These are phyloP conservation scores for Eurois occulta DNA, from an alignment of 2,888 invertebrate genomes.

Conservation along the genomic window DNA sequence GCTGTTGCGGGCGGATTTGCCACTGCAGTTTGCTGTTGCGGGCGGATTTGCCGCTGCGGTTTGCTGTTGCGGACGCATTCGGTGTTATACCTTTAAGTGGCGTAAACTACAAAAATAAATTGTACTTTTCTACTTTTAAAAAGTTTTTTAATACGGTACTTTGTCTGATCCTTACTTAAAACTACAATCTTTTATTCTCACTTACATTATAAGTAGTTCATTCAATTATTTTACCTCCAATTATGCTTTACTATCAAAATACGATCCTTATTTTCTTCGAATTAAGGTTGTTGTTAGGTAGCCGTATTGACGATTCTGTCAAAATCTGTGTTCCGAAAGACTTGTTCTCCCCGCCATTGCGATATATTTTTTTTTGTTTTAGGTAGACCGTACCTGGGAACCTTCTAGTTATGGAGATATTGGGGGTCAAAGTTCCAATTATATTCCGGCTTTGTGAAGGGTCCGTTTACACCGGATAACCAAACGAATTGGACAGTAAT, in stretches of 20 bases:
- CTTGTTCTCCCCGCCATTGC: too few relatives aligned
- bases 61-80: background rate
- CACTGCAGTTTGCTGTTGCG: background rate
- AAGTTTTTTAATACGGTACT: background rate
- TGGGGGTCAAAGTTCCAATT: too few relatives aligned
- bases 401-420: too few relatives aligned
- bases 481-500: too few relatives aligned
- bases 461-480: too few relatives aligned
- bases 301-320: too few relatives aligned
- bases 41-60: background rate
- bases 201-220: background rate
- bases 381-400: too few relatives aligned
- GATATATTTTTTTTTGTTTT: too few relatives aligned
- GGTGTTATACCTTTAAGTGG: background rate
- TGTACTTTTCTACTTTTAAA: background rate
- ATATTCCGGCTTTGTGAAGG: too few relatives aligned
- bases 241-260: background rate
- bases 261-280: background rate
- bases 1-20: too few relatives aligned
- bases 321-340: too few relatives aligned
- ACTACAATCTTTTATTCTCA: constrained; percentile 25
- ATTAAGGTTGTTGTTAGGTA: too few relatives aligned
- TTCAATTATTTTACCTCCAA: background rate
- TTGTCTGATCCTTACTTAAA: background rate
- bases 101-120: background rate